Conservation (phyloP, 2,797 vertebrate species). For the Harpagifer antarcticus region DNA sequence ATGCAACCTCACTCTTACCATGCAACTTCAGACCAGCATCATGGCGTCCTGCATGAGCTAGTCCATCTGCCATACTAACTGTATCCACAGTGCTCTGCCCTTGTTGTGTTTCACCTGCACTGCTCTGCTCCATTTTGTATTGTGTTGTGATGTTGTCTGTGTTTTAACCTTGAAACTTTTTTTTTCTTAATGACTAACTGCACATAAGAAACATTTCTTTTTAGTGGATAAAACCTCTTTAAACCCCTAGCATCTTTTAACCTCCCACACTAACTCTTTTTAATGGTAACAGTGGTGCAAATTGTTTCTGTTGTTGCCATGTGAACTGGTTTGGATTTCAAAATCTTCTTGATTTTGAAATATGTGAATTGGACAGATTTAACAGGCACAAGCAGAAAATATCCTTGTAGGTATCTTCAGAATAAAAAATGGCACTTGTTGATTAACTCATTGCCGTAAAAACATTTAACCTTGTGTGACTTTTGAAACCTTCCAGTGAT, state of each 20-base stretch:
- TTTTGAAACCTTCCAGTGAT: slow-evolving; percentile 56
- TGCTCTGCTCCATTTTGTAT: slow-evolving; percentile 37
- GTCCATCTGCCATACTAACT: slow-evolving; percentile 24
- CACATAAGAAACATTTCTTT: slow-evolving; percentile 34
- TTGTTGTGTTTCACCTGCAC: slow-evolving; percentile 29
- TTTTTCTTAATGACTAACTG: slow-evolving; percentile 36
- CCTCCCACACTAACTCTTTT: slow-evolving; percentile 48
- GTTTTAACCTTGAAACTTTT: slow-evolving; percentile 23
- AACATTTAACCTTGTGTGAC: slow-evolving; percentile 53
- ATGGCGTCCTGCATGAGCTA: slow-evolving; percentile 67
- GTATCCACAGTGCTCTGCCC: slow-evolving; percentile 29
- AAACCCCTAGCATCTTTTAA: slow-evolving; percentile 44
- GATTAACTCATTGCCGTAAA: slow-evolving; percentile 36
- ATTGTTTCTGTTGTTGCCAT: slow-evolving; percentile 66
- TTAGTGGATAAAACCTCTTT: slow-evolving; percentile 42
- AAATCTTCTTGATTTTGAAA: slow-evolving; percentile 42
- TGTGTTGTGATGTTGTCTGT: slow-evolving; percentile 36
- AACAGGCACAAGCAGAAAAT: slow-evolving; percentile 44
- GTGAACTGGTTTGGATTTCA: slow-evolving; percentile 60
- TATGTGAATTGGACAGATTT: slow-evolving; percentile 38
- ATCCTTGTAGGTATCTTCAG: slow-evolving; percentile 21
- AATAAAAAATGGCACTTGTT: slow-evolving; percentile 30
- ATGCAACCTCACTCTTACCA: slow-evolving; percentile 37
- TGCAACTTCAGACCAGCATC: slow-evolving; percentile 26
- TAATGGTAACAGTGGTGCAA: slow-evolving; percentile 32